Percentiles rank a stretch among this genome's conserved stretches.
Evolutionary conservation across 2,888 invertebrate genomes (phyloP).

Genomic region (Opisthograptis luteolata): DNA sequence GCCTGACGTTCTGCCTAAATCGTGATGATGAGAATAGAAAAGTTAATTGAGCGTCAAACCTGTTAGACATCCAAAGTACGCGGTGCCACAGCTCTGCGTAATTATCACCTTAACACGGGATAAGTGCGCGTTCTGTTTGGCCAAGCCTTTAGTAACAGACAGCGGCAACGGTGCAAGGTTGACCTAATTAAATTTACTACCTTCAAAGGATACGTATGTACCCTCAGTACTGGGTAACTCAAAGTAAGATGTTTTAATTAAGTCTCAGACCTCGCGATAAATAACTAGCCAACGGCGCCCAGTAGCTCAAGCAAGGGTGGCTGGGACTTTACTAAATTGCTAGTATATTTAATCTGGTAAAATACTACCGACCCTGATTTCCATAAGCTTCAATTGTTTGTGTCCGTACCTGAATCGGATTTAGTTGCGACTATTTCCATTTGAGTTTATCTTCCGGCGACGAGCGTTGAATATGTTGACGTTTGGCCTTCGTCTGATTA

Average conservation of each 20-base stretch:
- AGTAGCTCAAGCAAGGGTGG: conserved; percentile 36
- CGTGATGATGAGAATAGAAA: too few relatives aligned
- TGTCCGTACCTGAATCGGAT: conserved; percentile 69
- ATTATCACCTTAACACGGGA: too few relatives aligned
- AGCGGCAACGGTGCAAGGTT: conserved; percentile 46
- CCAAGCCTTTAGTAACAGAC: conserved; percentile 24
- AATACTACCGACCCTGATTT: conserved; percentile 79
- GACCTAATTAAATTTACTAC: conserved; percentile 66
- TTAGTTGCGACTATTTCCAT: conserved; percentile 72
- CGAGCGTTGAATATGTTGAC: conserved; percentile 63
- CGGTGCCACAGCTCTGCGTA: too few relatives aligned
- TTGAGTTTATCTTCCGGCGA: conserved; percentile 68
- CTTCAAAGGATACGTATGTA: conserved; percentile 57
- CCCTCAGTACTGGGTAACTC: conserved; percentile 60
- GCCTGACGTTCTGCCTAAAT: too few relatives aligned
- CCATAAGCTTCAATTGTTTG: conserved; percentile 83
- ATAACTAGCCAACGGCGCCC: conserved; percentile 67
- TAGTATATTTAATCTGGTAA: conserved; percentile 82
- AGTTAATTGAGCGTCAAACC: too few relatives aligned
- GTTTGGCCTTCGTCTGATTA: conserved; percentile 51
- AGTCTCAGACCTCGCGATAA: conserved; percentile 80
- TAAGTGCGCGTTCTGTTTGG: too few relatives aligned
- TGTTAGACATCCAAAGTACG: too few relatives aligned
- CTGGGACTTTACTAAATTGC: conserved; percentile 78
- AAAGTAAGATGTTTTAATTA: conserved; percentile 83